Base-by-base conservation (phyloP, 2,888 invertebrate species). In the Dorcus hopei region DNA sequence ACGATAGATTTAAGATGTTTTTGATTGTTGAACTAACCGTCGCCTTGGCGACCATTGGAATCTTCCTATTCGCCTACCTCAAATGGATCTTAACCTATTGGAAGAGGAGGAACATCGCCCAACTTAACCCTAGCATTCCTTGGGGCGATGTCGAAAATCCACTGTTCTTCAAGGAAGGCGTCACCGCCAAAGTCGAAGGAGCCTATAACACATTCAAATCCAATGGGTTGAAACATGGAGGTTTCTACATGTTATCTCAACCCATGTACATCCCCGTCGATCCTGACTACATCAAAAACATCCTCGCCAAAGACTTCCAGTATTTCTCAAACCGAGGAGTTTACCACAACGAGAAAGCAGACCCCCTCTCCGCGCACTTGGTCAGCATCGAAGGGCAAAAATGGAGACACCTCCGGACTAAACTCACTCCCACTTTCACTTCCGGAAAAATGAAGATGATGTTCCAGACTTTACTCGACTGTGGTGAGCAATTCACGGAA, bases 351-450 rank as follows among this genome's bases (percentile, higher is more conserved):
- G 26, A 33, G 5, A 33, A 33, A 7, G n/a, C 1, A 2, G 85
- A 87, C 70, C 83, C 82, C 0, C 61, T 86, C 16, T 80, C 83
- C 0, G 81, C 78, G 0, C 82, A 83, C 68, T 70, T 88, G 1
- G 84, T 87, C 65, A 77, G 81, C 61, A 68, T 82, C 43, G 77
- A 77, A 41, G 84, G 82, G 0, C 74, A 80, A 8, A 76, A 79
- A 11, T 89, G 89, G 89, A 85, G 81, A 66, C 11, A 3, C 14
- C 14, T 42, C 42, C 50, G 64, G 3, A 26, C 54, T 9, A 61
- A 60, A 47, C 39, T 65, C 47, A 64, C 59, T 8, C 61, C 64
- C 6, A 59, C 59, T 9, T 65, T 64, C 38, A 63, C 65, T n/a
- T 55, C 65, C 3, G 61, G 62, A 7, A 65, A 65, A 49, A 38